Percentiles rank a stretch among this genome's conserved stretches.
These are phyloP conservation scores for Drosophila kokeensis DNA, from an alignment of 2,888 invertebrate genomes.

Conservation along the genomic window DNA sequence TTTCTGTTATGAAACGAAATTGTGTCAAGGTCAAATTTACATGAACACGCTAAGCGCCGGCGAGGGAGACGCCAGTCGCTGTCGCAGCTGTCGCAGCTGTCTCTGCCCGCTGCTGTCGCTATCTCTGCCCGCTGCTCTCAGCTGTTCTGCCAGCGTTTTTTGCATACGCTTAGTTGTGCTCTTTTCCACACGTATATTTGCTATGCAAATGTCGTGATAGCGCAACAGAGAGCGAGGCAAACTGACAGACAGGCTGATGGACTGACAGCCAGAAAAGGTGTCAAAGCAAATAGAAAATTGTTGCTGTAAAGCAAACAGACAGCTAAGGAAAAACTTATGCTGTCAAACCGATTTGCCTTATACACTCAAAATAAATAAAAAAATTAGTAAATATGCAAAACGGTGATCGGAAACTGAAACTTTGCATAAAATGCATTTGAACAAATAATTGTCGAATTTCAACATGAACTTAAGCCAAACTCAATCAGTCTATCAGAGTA, in stretches of 20 bases:
- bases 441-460: too few relatives aligned
- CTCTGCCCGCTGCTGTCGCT: neutral
- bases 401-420: neutral
- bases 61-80: constrained; percentile 34
- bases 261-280: constrained; percentile 49
- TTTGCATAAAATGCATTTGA: too few relatives aligned
- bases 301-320: constrained; percentile 28
- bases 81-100: neutral
- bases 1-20: constrained; percentile 78
- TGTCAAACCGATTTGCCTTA: neutral
- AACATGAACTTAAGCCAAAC: neutral
- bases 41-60: constrained; percentile 78
- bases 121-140: constrained; percentile 31
- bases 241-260: constrained; percentile 24
- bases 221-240: constrained; percentile 38
- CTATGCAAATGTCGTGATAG: constrained; percentile 47
- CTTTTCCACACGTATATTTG: constrained; percentile 40
- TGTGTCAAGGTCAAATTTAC: constrained; percentile 83
- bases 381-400: neutral
- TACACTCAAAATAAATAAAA: constrained; percentile 2
- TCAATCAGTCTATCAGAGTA: neutral
- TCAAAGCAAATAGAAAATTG: constrained; percentile 72
- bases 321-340: neutral
- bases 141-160: constrained; percentile 51
- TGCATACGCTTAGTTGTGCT: constrained; percentile 59